phyloP scores from a whole-genome alignment of 2,797 vertebrate genomes.

The Eremophila alpestris region DNA sequence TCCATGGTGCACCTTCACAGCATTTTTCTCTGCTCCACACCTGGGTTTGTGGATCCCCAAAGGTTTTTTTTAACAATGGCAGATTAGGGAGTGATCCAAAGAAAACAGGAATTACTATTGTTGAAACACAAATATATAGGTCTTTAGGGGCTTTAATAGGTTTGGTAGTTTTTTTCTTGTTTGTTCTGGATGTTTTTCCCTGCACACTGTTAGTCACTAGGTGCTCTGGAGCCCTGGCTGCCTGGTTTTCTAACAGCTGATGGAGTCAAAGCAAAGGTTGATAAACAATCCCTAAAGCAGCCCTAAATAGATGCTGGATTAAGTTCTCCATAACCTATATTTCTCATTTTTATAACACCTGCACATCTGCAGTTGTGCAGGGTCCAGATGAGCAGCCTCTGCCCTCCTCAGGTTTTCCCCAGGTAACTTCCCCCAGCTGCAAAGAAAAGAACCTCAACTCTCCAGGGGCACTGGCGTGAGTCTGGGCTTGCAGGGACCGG shows the following conservation, averaged over 20 bases:
- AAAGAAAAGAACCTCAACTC: too few relatives aligned
- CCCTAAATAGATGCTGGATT: not conserved
- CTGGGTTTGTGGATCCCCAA: not conserved
- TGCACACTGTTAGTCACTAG: not conserved
- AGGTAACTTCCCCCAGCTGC: too few relatives aligned
- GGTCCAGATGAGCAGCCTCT: not conserved
- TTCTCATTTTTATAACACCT: not conserved
- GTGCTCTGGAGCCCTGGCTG: not conserved
- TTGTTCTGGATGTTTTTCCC: not conserved
- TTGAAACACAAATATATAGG: not conserved
- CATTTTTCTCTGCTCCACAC: not conserved
- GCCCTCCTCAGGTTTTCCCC: not conserved
- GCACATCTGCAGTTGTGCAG: not conserved
- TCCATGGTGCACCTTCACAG: not conserved
- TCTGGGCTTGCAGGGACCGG: not conserved
- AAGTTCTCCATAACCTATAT: not conserved
- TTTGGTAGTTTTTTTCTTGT: not conserved
- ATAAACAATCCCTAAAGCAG: not conserved
- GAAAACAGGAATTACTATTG: not conserved
- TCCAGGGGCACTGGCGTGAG: accelerated
- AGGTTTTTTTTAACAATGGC: not conserved
- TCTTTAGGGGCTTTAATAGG: accelerated
- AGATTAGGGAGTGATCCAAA: not conserved
- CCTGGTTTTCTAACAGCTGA: not conserved
- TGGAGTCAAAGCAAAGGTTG: not conserved